Conservation (phyloP, 2,888 invertebrate genomes). For the Drosophila peninsularis region DNA sequence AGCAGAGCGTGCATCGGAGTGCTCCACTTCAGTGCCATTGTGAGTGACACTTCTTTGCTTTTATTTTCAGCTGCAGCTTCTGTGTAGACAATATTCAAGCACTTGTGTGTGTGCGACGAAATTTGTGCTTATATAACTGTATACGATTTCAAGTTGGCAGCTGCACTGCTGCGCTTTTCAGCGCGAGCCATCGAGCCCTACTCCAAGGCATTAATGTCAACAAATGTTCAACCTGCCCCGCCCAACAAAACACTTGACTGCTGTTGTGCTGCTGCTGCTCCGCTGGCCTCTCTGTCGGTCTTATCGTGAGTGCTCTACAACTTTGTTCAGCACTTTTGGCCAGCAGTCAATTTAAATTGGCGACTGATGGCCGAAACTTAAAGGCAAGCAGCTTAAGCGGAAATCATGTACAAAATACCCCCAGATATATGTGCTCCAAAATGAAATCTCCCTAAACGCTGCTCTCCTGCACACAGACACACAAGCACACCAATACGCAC, state of each 20-base stretch:
- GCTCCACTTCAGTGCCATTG: slow-evolving; percentile 64
- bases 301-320: slow-evolving; percentile 19
- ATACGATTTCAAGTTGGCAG: slow-evolving; percentile 32
- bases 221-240: slow-evolving; percentile 38
- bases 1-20: slow-evolving; percentile 33
- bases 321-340: slow-evolving; percentile 8
- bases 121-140: slow-evolving; percentile 31
- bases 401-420: slow-evolving; percentile 67
- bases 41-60: slow-evolving; percentile 62
- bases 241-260: slow-evolving; percentile 20
- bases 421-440: slow-evolving; percentile 27
- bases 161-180: slow-evolving; percentile 56
- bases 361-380: slow-evolving; percentile 56
- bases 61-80: slow-evolving; percentile 43
- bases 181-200: slow-evolving; percentile 27
- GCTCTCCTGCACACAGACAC: neutral
- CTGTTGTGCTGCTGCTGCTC: neutral
- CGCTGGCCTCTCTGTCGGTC: neutral
- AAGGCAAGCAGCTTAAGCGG: slow-evolving; percentile 60
- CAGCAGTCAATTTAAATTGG: slow-evolving; percentile 67
- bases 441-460: slow-evolving; percentile 43
- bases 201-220: slow-evolving; percentile 72
- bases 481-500: neutral
- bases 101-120: slow-evolving; percentile 25
- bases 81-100: slow-evolving; percentile 46